phyloP scores from a whole-genome alignment of 2,113 vertebrate genomes.

The Perccottus glenii region DNA sequence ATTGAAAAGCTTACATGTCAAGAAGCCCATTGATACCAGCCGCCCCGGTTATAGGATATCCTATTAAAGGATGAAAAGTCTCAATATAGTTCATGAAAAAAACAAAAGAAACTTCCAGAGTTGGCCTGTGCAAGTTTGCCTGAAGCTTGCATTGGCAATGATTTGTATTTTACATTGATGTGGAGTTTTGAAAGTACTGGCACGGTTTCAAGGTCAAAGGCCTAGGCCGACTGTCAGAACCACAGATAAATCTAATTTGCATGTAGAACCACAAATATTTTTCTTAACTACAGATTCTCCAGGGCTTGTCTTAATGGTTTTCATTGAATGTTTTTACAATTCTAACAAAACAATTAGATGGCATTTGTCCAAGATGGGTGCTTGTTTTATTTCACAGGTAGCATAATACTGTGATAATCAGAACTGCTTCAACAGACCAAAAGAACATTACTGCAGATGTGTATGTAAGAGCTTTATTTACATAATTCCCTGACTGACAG shows the following conservation, averaged over 20 bases:
- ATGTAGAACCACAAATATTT: not conserved
- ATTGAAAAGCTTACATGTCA: too few relatives aligned
- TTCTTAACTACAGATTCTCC: not conserved
- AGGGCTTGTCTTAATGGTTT: conserved; percentile 9
- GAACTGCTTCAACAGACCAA: too few relatives aligned
- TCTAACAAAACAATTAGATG: not conserved
- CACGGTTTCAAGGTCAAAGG: conserved; percentile 12
- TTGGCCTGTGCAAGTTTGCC: not conserved
- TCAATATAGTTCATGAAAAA: too few relatives aligned
- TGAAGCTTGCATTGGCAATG: not conserved
- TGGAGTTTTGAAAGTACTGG: conserved; percentile 16
- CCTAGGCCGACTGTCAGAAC: conserved; percentile 14
- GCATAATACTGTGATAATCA: too few relatives aligned
- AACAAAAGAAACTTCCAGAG: not conserved
- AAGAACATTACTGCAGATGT: not conserved
- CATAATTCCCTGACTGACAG: conserved; percentile 50
- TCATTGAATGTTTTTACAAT: not conserved
- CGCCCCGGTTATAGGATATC: not conserved
- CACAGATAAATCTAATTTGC: conserved; percentile 29
- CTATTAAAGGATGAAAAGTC: not conserved
- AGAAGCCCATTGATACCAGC: too few relatives aligned
- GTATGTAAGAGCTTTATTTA: conserved; percentile 36
- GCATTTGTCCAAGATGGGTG: too few relatives aligned
- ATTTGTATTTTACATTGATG: not conserved
- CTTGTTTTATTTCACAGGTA: too few relatives aligned